Conservation (phyloP, 2,888 invertebrate genomes). For the Melitaea athalia region DNA sequence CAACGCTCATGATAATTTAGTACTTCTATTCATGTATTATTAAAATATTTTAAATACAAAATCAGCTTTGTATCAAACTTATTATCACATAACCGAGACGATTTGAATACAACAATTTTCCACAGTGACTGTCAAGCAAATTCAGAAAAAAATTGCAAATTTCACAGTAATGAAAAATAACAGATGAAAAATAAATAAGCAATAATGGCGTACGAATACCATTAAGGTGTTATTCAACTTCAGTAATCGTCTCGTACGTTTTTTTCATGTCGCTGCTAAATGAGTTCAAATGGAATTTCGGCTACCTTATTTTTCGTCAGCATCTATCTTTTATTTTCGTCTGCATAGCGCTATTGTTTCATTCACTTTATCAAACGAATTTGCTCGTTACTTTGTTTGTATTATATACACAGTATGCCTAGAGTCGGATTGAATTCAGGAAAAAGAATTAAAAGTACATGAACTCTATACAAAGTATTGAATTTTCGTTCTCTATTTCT, state of each 20-base stretch:
- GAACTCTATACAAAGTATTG: conserved; percentile 8
- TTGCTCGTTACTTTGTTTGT: conserved; percentile 13
- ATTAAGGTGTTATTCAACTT: conserved; percentile 24
- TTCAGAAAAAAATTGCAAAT: neutral
- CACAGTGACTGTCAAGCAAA: too few relatives aligned
- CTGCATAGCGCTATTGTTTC: conserved; percentile 18
- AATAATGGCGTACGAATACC: neutral
- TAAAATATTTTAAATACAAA: neutral
- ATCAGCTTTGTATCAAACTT: neutral
- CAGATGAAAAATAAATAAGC: neutral
- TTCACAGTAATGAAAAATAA: neutral
- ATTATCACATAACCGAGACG: too few relatives aligned
- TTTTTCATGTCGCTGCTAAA: conserved; percentile 12
- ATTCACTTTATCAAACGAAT: conserved; percentile 25
- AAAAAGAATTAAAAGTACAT: conserved; percentile 16
- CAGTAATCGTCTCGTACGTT: conserved; percentile 14
- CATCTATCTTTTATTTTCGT: conserved; percentile 16
- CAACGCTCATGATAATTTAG: too few relatives aligned
- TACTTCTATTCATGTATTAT: neutral
- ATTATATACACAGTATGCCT: conserved; percentile 21
- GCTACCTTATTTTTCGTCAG: conserved; percentile 19
- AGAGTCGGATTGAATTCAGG: conserved; percentile 1
- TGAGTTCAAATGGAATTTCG: conserved; percentile 25
- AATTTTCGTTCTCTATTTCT: neutral
- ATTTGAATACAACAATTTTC: too few relatives aligned